Conservation (phyloP, 1,140 invertebrate genomes). For the Scaptodrosophila lebanonensis region DNA sequence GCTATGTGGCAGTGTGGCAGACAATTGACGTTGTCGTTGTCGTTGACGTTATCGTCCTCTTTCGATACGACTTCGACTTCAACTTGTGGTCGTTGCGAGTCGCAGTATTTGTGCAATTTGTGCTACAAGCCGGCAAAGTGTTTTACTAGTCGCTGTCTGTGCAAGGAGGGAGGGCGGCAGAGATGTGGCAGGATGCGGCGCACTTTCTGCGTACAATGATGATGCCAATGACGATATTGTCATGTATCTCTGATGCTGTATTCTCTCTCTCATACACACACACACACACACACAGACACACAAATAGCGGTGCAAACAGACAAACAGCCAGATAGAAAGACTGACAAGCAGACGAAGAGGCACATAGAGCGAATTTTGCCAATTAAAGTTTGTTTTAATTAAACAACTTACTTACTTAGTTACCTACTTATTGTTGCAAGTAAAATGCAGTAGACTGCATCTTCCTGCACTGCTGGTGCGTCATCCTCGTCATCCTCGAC, state of each 20-base stretch:
- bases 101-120: constrained; percentile 21
- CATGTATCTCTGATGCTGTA: constrained; percentile 19
- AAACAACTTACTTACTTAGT: constrained; percentile 56
- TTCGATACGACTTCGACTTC: constrained; percentile 14
- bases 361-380: constrained; percentile 40
- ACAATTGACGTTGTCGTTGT: background rate
- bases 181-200: too few relatives aligned
- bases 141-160: constrained; percentile 27
- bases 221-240: constrained; percentile 29
- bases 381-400: constrained; percentile 73
- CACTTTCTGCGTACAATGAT: too few relatives aligned
- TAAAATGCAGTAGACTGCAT: constrained; percentile 17
- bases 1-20: background rate
- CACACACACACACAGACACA: constrained; percentile 3
- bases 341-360: background rate
- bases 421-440: constrained; percentile 50
- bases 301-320: background rate
- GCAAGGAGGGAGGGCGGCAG: constrained; percentile 20
- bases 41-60: background rate
- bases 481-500: background rate
- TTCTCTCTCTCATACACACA: constrained; percentile 1
- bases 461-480: background rate
- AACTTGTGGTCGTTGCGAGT: constrained; percentile 22
- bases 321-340: background rate
- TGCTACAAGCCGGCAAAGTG: constrained; percentile 23